phyloP scores from a whole-genome alignment of 2,888 invertebrate genomes.

The Monopis laevigella region DNA sequence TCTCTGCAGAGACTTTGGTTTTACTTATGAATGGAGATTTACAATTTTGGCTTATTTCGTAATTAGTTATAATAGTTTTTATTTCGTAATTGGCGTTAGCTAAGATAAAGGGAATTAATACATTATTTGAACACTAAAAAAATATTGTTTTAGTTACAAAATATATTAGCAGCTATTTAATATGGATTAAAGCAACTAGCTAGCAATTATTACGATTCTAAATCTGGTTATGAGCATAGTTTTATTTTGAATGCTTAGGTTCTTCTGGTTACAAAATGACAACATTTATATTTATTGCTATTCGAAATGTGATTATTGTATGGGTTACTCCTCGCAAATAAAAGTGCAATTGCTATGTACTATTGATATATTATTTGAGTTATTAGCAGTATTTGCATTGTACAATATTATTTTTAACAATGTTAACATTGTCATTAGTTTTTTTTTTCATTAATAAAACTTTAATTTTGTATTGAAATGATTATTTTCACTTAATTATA shows the following conservation, averaged over 20 bases:
- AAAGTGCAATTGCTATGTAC: conserved; percentile 61
- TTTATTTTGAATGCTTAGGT: background rate
- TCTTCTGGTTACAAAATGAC: background rate
- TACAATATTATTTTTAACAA: conserved; percentile 64
- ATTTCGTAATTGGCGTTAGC: no score
- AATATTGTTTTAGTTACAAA: no score
- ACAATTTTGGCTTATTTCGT: no score
- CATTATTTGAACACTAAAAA: no score
- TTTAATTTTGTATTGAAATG: conserved; percentile 45
- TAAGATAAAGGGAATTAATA: no score
- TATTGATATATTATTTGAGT: conserved; percentile 46
- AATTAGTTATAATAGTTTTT: no score
- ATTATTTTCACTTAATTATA: no score
- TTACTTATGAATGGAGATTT: conserved; percentile 23
- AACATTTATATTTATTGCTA: conserved; percentile 17
- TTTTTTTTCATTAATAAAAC: conserved; percentile 54
- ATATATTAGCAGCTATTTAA: no score
- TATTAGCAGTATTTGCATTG: conserved; percentile 62
- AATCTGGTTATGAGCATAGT: background rate
- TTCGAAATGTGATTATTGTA: conserved; percentile 43
- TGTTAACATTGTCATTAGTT: conserved; percentile 57
- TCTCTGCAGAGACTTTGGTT: conserved; percentile 49
- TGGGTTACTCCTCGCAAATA: conserved; percentile 64
- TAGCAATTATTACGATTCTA: background rate
- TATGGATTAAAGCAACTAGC: no score